These are phyloP conservation scores for Apostichopus japonicus DNA, from an alignment of 35 echinoderm and acorn worm species.

Conservation along the genomic window DNA sequence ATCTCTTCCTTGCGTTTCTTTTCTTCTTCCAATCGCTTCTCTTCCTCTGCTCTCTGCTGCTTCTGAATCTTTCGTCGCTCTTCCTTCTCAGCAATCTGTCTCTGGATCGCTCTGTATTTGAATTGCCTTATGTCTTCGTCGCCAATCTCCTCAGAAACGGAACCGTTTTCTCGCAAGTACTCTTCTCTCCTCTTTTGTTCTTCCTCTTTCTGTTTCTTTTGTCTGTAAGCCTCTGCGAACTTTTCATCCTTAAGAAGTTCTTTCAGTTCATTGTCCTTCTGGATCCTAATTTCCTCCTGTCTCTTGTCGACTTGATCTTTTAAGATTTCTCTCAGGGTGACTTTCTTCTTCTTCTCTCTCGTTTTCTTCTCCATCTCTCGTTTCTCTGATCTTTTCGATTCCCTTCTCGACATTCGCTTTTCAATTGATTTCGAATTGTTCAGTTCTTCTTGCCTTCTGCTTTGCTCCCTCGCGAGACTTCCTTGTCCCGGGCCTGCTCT, in stretches of 20 bases:
- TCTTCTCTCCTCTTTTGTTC: background rate
- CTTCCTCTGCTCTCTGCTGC: background rate
- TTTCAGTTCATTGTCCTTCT: background rate
- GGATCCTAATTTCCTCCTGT: background rate
- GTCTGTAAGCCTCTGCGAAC: background rate
- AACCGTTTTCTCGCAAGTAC: background rate
- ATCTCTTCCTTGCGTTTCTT: background rate
- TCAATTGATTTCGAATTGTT: background rate
- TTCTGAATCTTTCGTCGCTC: background rate
- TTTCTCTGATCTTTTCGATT: background rate
- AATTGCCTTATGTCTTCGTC: background rate
- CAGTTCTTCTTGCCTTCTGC: background rate
- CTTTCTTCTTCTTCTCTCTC: background rate
- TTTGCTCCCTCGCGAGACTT: background rate
- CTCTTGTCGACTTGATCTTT: background rate
- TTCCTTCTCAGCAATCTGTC: background rate
- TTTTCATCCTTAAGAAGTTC: background rate
- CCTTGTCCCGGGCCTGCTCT: background rate
- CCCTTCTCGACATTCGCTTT: background rate
- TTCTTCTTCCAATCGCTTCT: background rate
- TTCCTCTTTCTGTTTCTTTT: background rate
- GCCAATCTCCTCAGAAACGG: background rate
- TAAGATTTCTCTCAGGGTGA: background rate
- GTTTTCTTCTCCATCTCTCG: background rate
- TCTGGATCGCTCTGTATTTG: background rate